A percentile compares a stretch with the other conserved stretches of the same genome.
These are phyloP conservation scores for Drosophila cardini DNA, from an alignment of 1,140 invertebrate genomes.

Conservation along the genomic window DNA sequence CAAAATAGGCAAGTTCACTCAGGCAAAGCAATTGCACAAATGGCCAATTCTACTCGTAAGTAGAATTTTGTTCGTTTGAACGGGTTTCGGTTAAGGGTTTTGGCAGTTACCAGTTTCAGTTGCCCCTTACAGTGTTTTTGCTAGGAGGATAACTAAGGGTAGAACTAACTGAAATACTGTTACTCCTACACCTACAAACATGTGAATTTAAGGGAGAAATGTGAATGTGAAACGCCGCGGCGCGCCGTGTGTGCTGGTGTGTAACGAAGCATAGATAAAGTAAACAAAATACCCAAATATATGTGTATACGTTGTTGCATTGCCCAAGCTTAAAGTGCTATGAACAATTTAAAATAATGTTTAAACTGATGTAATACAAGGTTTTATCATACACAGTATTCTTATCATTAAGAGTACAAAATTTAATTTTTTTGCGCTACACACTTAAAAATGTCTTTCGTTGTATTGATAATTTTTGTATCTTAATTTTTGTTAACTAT, in stretches of 20 bases:
- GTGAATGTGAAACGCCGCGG: conserved; percentile 5
- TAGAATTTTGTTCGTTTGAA: conserved; percentile 68
- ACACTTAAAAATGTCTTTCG: too few species aligned
- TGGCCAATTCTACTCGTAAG: conserved; percentile 80
- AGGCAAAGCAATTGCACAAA: conserved; percentile 82
- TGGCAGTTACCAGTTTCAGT: conserved; percentile 26
- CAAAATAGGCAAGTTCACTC: conserved; percentile 82
- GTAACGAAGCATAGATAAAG: conserved; percentile 81
- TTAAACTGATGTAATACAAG: too few species aligned
- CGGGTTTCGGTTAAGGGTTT: conserved; percentile 55
- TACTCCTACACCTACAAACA: conserved; percentile 67
- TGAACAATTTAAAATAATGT: too few species aligned
- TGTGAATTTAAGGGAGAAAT: conserved; percentile 41
- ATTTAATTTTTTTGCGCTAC: too few species aligned
- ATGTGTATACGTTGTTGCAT: conserved; percentile 57
- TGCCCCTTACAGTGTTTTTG: conserved; percentile 13
- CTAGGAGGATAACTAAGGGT: conserved; percentile 20
- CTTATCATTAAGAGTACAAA: too few species aligned
- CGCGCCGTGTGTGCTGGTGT: conserved; percentile 51
- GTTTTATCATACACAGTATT: too few species aligned
- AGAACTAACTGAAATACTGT: conserved; percentile 68
- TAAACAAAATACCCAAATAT: conserved; percentile 79
- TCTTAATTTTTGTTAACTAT: too few species aligned
- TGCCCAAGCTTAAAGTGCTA: conserved; percentile 75
- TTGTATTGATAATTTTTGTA: too few species aligned